phyloP scores from a whole-genome alignment of 2,113 vertebrate genomes.

The Panurus biarmicus region DNA sequence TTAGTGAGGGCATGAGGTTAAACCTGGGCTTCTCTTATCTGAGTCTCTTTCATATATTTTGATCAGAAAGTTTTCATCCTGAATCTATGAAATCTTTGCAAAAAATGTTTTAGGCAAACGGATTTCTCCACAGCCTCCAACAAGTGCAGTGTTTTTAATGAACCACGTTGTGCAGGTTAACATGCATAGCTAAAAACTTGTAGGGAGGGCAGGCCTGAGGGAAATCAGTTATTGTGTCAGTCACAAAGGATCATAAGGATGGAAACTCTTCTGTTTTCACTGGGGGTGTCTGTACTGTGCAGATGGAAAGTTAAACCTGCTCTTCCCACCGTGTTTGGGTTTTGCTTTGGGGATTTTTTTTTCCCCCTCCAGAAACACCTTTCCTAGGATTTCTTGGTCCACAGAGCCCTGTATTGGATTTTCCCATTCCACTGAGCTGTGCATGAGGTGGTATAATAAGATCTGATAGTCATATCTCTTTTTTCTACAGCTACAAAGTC shows the following conservation, averaged over 20 bases:
- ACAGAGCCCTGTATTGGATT: background rate
- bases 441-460: background rate
- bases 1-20: background rate
- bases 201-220: background rate
- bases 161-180: background rate
- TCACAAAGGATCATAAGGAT: background rate
- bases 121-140: background rate
- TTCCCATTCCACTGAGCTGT: background rate
- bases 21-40: background rate
- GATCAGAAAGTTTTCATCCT: background rate
- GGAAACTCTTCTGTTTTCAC: background rate
- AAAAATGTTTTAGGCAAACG: background rate
- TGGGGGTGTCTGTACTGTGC: background rate
- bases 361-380: background rate
- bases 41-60: background rate
- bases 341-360: background rate
- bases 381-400: background rate
- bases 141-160: background rate
- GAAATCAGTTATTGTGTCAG: background rate
- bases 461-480: background rate
- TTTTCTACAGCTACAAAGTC: conserved; percentile 7
- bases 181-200: background rate
- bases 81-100: background rate
- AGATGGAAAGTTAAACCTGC: background rate
- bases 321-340: background rate